Evolutionary conservation across 2,113 vertebrate genomes (phyloP).

Genomic region (Perca fluviatilis): DNA sequence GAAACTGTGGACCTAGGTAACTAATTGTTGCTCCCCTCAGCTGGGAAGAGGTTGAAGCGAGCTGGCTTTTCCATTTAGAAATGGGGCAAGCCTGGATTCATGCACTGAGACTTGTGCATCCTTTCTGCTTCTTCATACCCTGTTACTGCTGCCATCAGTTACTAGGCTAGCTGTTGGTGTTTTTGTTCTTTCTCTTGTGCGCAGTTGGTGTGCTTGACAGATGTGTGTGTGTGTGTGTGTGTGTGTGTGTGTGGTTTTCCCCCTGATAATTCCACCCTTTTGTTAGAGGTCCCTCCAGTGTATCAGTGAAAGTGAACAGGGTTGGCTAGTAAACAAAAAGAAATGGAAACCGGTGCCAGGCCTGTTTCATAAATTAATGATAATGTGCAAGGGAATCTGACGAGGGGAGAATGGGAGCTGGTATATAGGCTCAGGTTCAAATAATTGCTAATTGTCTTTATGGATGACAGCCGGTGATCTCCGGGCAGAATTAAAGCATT

Average conservation of each 20-base stretch:
- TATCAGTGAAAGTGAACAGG: constrained; percentile 38
- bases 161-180: not conserved
- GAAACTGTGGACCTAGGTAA: not conserved
- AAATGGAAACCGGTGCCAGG: constrained; percentile 46
- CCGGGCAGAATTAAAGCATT: constrained; percentile 45
- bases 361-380: constrained; percentile 68
- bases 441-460: constrained; percentile 66
- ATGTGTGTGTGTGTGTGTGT: not conserved
- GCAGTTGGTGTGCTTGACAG: not conserved
- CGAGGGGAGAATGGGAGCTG: constrained; percentile 42
- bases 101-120: not conserved
- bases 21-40: not conserved
- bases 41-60: not conserved
- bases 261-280: too few relatives aligned
- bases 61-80: not conserved
- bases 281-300: not conserved
- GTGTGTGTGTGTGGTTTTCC: not conserved
- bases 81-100: not conserved
- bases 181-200: not conserved
- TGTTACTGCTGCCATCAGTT: not conserved
- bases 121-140: not conserved
- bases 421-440: constrained; percentile 56
- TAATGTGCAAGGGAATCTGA: constrained; percentile 54
- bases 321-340: constrained; percentile 60
- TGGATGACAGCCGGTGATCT: constrained; percentile 58